Conservation (phyloP, 2,797 vertebrate species). For the Uromys caudimaculatus region DNA sequence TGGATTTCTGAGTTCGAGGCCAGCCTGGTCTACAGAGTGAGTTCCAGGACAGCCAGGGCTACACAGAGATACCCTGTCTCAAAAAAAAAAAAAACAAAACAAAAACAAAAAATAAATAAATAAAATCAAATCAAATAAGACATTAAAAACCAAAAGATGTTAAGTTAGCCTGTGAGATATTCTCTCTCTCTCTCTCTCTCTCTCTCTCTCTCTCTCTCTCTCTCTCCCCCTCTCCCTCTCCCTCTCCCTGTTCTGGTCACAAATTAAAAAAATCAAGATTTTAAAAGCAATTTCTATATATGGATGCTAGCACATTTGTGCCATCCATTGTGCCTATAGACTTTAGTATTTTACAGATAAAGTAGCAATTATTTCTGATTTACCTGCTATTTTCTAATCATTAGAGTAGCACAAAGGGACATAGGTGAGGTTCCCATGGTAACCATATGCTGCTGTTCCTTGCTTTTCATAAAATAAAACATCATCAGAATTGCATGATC, state of each 20-base stretch:
- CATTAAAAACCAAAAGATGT: slow-evolving; percentile 30
- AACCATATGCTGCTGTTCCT: slow-evolving; percentile 68
- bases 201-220: background rate
- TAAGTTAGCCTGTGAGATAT: slow-evolving; percentile 1
- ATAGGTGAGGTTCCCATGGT: slow-evolving; percentile 67
- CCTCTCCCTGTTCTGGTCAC: background rate
- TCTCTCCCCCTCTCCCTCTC: background rate
- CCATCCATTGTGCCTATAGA: background rate
- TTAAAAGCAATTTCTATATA: slow-evolving; percentile 47
- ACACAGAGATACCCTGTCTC: too few relatives aligned
- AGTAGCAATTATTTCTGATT: slow-evolving; percentile 61
- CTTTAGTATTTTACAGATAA: slow-evolving; percentile 47
- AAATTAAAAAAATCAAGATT: slow-evolving; percentile 61
- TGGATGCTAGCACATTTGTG: slow-evolving; percentile 33
- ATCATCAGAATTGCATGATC: slow-evolving; percentile 47
- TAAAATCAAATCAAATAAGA: slow-evolving; percentile 30
- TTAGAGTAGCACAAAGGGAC: slow-evolving; percentile 61
- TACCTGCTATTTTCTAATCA: slow-evolving; percentile 70
- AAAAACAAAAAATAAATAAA: too few relatives aligned
- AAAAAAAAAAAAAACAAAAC: too few relatives aligned
- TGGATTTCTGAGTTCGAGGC: too few relatives aligned
- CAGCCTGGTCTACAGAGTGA: too few relatives aligned
- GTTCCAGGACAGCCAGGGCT: too few relatives aligned
- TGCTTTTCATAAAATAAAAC: slow-evolving; percentile 64
- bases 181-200: too few relatives aligned